Evolutionary conservation across 2,797 vertebrate species (phyloP), one percentile per base, ranked within the genome.

Genomic region (Trichosurus vulpecula): DNA sequence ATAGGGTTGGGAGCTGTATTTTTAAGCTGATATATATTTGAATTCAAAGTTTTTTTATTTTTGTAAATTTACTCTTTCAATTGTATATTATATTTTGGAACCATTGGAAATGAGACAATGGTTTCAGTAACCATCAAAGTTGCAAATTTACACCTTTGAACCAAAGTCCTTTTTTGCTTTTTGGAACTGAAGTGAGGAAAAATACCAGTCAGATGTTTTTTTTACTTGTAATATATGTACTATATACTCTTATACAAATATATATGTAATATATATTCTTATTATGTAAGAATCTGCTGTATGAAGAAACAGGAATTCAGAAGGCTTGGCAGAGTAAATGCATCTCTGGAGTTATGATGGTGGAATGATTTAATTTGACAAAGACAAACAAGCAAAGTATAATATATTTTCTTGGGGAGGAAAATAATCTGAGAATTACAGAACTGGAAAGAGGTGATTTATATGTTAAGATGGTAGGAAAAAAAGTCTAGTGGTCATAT

Each of bases 11-110:
- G 47, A 92, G 31, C 61, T 93, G 93, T 31, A 74, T 8, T 92
- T 91, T 92, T 56, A 52, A 94, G 25, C 53, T 90, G 90, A 90
- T 94, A 87, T 52, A 58, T 61, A 66, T n/a, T 41, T n/a, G 41
- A 4, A 35, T 57, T 92, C n/a, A 91, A 47, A 41, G 29, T 57
- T 91, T 93, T n/a, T 41, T 94, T 94, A n/a, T 55, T 96, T 93
- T 74, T 94, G n/a, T 92, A 54, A 30, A 66, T 35, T 81, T 51
- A 90, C 90, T 92, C 93, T 96, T 90, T 22, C 10, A 96, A 14
- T 90, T 90, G 41, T 94, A n/a, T 96, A 29, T 54, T 94, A 9
- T 3, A 30, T 81, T 93, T 96, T 47, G 52, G 25, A 57, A 55
- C 87, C 55, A 94, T 93, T 91, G 92, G 93, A 94, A 94, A 66